These are phyloP conservation scores for Malurus leucopterus DNA, from an alignment of 2,797 vertebrate genomes.

Conservation along the genomic window DNA sequence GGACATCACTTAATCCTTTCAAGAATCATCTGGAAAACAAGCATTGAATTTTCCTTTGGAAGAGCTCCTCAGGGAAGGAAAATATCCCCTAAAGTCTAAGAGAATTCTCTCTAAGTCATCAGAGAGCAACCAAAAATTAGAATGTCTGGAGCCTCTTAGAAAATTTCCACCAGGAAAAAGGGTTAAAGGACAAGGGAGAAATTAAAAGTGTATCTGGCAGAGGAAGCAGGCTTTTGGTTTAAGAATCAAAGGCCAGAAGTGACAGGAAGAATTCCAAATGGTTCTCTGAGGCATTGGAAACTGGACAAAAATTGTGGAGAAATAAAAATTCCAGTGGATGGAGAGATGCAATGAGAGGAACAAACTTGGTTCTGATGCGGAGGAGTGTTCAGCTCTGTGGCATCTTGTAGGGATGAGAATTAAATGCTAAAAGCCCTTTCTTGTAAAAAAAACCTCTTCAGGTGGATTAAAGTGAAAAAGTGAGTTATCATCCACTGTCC, in stretches of 20 bases:
- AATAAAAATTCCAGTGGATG: fast-evolving
- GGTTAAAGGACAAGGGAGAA: background rate
- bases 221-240: background rate
- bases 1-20: background rate
- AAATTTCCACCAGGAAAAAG: background rate
- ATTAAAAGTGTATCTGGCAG: background rate
- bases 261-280: background rate
- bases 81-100: background rate
- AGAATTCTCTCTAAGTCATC: background rate
- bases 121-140: background rate
- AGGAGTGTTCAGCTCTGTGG: background rate
- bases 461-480: background rate
- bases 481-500: background rate
- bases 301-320: background rate
- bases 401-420: background rate
- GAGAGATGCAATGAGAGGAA: background rate
- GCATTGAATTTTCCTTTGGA: background rate
- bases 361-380: background rate
- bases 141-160: background rate
- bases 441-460: background rate
- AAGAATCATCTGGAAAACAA: background rate
- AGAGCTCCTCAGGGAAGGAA: background rate
- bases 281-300: background rate
- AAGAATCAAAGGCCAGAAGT: background rate
- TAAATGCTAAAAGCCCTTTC: background rate